Evolutionary conservation across 2,888 invertebrate genomes (phyloP), one percentile per base, ranked within the genome.

Genomic region (Hybos culiciformis): DNA sequence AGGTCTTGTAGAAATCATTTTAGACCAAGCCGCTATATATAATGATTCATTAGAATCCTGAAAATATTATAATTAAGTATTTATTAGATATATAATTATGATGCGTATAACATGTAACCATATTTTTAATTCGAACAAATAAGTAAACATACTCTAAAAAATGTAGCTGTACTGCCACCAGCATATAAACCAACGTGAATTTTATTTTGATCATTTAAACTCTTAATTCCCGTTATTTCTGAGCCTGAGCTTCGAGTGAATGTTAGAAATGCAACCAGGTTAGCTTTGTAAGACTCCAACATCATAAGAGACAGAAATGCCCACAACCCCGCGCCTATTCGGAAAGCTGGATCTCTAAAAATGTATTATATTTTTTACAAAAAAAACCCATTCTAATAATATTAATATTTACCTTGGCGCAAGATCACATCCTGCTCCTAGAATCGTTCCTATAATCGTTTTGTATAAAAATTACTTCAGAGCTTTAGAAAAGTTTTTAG

Each of bases 191-290:
- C 97, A 64, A 90, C 97, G 65, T 92, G 91, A 50, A 98, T 92
- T 62, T 86, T 84, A 20, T 81, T 85, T 66, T 97, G 96, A 57
- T 81, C 79, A 3, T 91, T 85, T 39, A 97, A 74, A 67, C 93
- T 93, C 56, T 92, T 88, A 0, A 86, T 86, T 56, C 79, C 83
- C 57, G 85, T 83, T 46, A 97, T 92, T 2, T 86, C 83, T 3
- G 86, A 83, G 32, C 82, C 81, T 46, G 85, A 87, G 81, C 87
- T 84, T 46, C 88, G 77, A 44, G 87, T 86, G 54, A 83, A 86
- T 2, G 93, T 93, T 15, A 93, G 71, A 58, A 92, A 93, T 41
- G 93, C 93, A 21, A 93, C 92, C 55, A 94, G 72, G 63, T 93
- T 93, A 24, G 93, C 93, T 1, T 93, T 94, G 62, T 94, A 94